Evolutionary conservation across 2,797 vertebrate species (phyloP).

Genomic region (Rhincodon typus): DNA sequence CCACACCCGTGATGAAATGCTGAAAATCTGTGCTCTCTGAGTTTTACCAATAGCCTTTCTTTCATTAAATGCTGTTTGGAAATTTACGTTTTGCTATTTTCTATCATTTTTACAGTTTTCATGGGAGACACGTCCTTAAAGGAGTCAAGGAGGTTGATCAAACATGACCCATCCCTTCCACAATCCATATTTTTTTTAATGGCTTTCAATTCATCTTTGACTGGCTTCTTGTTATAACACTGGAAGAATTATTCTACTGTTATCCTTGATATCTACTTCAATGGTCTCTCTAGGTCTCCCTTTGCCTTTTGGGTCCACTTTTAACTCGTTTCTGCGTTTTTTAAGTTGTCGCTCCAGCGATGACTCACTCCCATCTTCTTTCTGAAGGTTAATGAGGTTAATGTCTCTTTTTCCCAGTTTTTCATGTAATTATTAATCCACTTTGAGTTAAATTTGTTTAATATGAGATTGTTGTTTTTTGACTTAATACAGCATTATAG

Average conservation of each 20-base stretch:
- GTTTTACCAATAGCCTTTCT: background rate
- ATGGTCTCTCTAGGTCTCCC: background rate
- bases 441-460: background rate
- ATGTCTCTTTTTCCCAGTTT: background rate
- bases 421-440: background rate
- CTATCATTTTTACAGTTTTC: background rate
- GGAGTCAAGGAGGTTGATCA: background rate
- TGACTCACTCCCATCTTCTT: background rate
- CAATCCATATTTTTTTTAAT: background rate
- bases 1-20: background rate
- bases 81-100: background rate
- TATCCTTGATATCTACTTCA: background rate
- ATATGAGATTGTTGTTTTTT: background rate
- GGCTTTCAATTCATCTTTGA: background rate
- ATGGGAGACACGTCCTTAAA: background rate
- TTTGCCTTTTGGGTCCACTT: background rate
- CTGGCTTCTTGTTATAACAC: background rate
- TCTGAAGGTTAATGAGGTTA: background rate
- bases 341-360: background rate
- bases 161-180: background rate
- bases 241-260: background rate
- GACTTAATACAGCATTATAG: background rate
- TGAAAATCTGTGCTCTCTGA: background rate
- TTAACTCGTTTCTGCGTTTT: background rate
- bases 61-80: background rate